phyloP scores from a whole-genome alignment of 2,888 invertebrate species.

The Leptinotarsa juncta region DNA sequence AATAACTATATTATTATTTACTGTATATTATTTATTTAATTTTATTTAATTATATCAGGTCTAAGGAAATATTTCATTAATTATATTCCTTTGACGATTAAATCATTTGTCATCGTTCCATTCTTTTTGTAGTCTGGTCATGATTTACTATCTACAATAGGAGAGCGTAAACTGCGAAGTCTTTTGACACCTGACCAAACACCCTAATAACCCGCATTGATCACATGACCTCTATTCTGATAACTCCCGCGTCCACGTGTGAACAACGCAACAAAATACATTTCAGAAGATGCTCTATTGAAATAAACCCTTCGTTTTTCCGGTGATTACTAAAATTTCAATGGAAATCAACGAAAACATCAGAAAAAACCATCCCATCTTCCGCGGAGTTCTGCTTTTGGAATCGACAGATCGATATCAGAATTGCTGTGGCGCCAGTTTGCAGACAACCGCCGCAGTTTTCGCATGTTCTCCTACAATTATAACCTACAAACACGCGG shows the following conservation, averaged over 20 bases:
- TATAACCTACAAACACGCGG: conserved; percentile 56
- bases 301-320: background rate
- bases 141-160: background rate
- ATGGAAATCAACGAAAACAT: conserved; percentile 13
- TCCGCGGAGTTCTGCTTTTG: conserved; percentile 29
- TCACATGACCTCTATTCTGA: no score
- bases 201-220: background rate
- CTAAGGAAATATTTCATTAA: no score
- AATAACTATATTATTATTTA: no score
- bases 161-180: background rate
- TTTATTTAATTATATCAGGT: no score
- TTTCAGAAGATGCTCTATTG: background rate
- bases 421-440: conserved; percentile 58
- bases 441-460: conserved; percentile 57
- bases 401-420: conserved; percentile 53
- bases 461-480: conserved; percentile 51
- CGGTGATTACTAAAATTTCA: conserved; percentile 8
- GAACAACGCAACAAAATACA: conserved; percentile 31
- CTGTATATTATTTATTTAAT: no score
- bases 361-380: background rate
- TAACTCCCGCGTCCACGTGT: conserved; percentile 18
- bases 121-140: background rate
- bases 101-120: background rate
- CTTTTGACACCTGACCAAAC: background rate
- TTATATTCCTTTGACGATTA: no score